These are phyloP conservation scores for Hyperoplus immaculatus DNA, from an alignment of 2,797 vertebrate genomes.

Conservation along the genomic window DNA sequence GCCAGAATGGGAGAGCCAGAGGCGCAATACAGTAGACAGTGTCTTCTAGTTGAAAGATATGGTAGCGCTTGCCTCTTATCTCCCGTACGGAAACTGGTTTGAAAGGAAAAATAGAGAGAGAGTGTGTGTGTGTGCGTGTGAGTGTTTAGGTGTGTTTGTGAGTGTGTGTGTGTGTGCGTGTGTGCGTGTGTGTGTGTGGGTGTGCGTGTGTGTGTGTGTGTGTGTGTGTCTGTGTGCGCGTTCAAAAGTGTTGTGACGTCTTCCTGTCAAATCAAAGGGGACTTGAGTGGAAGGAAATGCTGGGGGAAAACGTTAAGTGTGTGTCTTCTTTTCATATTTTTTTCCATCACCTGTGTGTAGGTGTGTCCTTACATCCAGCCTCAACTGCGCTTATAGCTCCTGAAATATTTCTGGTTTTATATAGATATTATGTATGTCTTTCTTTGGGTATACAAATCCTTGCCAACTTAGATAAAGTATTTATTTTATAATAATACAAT, in stretches of 20 bases:
- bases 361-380: not conserved
- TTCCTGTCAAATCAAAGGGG: slow-evolving; percentile 61
- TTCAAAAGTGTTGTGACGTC: slow-evolving; percentile 53
- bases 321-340: slow-evolving; percentile 5
- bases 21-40: slow-evolving; percentile 27
- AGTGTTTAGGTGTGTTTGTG: slow-evolving; percentile 17
- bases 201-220: not conserved
- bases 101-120: slow-evolving; percentile 19
- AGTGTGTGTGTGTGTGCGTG: slow-evolving; percentile 22
- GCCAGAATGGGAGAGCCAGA: slow-evolving; percentile 55
- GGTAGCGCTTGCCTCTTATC: slow-evolving; percentile 56
- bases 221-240: slow-evolving; percentile 17
- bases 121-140: slow-evolving; percentile 12
- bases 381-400: not conserved
- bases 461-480: too few species aligned
- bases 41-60: slow-evolving; percentile 56
- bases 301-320: slow-evolving; percentile 24
- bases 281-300: slow-evolving; percentile 40
- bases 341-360: not conserved
- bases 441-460: too few species aligned
- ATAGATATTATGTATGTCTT: too few species aligned
- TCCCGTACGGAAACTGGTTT: slow-evolving; percentile 37
- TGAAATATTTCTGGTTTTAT: not conserved
- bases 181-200: not conserved
- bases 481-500: not conserved